Conservation (phyloP, 2,888 invertebrate genomes). For the Lordiphosa fenestrarum region DNA sequence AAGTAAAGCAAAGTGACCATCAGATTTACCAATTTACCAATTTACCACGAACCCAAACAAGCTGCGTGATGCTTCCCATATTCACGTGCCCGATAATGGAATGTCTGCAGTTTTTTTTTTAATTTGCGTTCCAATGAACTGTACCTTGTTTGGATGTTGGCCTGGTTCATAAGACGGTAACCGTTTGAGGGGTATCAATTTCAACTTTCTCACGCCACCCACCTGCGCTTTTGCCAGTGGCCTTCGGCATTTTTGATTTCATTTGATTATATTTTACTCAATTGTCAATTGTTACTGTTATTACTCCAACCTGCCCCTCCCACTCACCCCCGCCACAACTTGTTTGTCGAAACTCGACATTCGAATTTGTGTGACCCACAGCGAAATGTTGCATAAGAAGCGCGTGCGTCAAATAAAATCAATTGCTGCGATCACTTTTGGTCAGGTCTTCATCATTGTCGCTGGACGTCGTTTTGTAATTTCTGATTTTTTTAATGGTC, state of each 20-base stretch:
- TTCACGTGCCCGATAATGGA: too few species aligned
- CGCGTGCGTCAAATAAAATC: constrained; percentile 63
- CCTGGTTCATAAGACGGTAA: too few species aligned
- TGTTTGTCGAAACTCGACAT: constrained; percentile 7
- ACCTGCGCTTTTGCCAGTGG: constrained; percentile 21
- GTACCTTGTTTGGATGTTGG: too few species aligned
- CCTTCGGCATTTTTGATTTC: constrained; percentile 17
- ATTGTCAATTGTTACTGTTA: constrained; percentile 18
- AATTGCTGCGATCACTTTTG: constrained; percentile 47
- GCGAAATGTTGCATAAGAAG: constrained; percentile 49
- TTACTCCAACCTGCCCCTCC: background rate
- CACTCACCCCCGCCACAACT: background rate
- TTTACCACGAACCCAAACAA: too few species aligned
- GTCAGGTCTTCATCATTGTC: constrained; percentile 13
- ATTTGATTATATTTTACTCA: constrained; percentile 20
- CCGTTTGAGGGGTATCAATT: constrained; percentile 6
- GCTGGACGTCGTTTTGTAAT: constrained; percentile 16
- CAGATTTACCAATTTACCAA: too few species aligned
- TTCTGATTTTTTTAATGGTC: constrained; percentile 32
- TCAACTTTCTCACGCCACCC: constrained; percentile 62
- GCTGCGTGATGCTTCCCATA: too few species aligned
- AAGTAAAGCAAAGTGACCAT: too few species aligned
- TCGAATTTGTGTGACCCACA: constrained; percentile 19
- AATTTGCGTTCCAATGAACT: too few species aligned
- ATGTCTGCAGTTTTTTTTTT: too few species aligned